Conservation (phyloP, 2,888 invertebrate species). For the Agriopis marginaria region DNA sequence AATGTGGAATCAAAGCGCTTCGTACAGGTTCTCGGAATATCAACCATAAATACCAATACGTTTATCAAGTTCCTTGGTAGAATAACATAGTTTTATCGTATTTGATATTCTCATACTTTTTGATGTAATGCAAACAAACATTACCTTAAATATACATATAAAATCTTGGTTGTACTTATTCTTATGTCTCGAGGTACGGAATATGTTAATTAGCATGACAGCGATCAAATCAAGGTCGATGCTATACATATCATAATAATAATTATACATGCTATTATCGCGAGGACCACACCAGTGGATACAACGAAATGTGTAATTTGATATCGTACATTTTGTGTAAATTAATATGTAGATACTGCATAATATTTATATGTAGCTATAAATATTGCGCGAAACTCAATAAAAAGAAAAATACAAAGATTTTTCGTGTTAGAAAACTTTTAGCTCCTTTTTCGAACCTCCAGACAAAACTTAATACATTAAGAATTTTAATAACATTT, state of each 20-base stretch:
- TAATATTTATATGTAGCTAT: conserved; percentile 5
- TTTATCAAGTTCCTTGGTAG: neutral
- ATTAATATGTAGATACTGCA: neutral
- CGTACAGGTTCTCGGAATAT: no score
- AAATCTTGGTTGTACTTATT: conserved; percentile 6
- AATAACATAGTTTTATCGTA: no score
- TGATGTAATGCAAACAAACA: neutral
- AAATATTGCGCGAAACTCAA: neutral
- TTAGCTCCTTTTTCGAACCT: conserved; percentile 7
- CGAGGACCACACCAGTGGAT: conserved; percentile 40
- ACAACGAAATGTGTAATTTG: conserved; percentile 33
- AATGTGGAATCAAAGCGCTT: no score
- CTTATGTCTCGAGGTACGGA: conserved; percentile 16
- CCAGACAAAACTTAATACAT: conserved; percentile 10
- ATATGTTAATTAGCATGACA: conserved; percentile 55
- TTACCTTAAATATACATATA: neutral
- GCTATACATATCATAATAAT: conserved; percentile 33
- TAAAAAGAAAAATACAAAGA: conserved; percentile 6
- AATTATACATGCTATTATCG: conserved; percentile 17
- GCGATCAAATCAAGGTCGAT: conserved; percentile 64
- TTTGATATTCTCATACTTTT: neutral
- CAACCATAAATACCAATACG: no score
- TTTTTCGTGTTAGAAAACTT: conserved; percentile 1
- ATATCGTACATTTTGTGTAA: conserved; percentile 26
- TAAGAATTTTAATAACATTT: conserved; percentile 11